Evolutionary conservation across 2,888 invertebrate genomes (phyloP), one percentile per base, ranked within the genome.

Genomic region (Cynaeus angustus): DNA sequence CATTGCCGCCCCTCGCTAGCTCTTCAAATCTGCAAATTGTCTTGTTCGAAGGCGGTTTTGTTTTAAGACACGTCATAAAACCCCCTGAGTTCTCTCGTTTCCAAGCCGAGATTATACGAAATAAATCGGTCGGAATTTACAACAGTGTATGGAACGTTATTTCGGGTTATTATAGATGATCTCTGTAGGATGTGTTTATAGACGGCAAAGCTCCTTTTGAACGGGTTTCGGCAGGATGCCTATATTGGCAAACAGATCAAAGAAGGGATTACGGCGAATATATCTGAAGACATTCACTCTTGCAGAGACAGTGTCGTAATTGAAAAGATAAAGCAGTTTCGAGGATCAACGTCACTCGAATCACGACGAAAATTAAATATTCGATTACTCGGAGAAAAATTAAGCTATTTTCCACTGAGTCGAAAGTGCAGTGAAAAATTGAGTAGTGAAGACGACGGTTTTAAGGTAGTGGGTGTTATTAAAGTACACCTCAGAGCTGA

Each of bases 91-190:
- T 9, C 33, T 33, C 33, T 7, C 21, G 21, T 7, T 8, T n/a
- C 9, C 37, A 56, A 72, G 62, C 50, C 14, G 30, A 12, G 66
- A 66, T 70, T 64, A 64, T 66, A 48, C 53, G 48, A 68, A 72
- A 68, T 72, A 71, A 71, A 71, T 72, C 72, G 72, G 45, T 41
- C 59, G 66, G 68, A 73, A 73, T 71, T 72, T 68, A 55, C 37
- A 69, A 50, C 66, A 37, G 38, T 61, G 62, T 62, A 53, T 33
- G 58, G 68, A 26, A 48, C 59, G 61, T 71, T 66, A 70, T 72
- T 66, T 45, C 43, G 45, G 56, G 68, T 71, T 73, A 73, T 73
- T 73, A 68, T 68, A 69, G 72, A 72, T 68, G 72, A 72, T 70
- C 73, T 64, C 70, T 53, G 38, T 5, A 68, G 59, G 73, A 66